These are phyloP conservation scores for Cydia splendana DNA, from an alignment of 1,140 invertebrate genomes.

Conservation along the genomic window DNA sequence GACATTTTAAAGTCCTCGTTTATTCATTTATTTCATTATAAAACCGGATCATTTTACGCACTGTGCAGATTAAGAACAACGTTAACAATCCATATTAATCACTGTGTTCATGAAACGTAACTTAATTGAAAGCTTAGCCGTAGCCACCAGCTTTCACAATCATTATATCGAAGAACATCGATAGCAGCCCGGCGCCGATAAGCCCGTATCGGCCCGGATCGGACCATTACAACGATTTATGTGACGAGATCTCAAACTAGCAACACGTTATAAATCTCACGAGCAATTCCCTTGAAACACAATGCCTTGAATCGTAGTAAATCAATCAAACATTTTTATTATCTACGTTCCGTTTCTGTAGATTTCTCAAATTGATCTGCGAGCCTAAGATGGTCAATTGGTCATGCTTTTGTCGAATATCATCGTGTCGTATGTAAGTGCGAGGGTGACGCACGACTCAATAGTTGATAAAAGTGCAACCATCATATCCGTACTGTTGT, in stretches of 20 bases:
- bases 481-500: neutral
- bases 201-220: slow-evolving; percentile 48
- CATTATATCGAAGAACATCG: slow-evolving; percentile 44
- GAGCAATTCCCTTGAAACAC: slow-evolving; percentile 43
- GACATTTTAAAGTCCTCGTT: too few species aligned
- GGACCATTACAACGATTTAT: slow-evolving; percentile 56
- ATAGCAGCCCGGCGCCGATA: slow-evolving; percentile 49
- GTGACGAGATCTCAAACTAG: slow-evolving; percentile 49
- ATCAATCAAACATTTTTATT: slow-evolving; percentile 40
- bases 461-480: too few species aligned
- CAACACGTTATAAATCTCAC: slow-evolving; percentile 54
- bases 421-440: neutral
- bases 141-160: slow-evolving; percentile 52
- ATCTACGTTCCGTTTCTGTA: slow-evolving; percentile 34
- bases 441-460: neutral
- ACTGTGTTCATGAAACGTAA: neutral
- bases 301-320: slow-evolving; percentile 22
- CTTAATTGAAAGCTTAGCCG: slow-evolving; percentile 33
- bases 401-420: neutral
- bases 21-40: too few species aligned
- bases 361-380: slow-evolving; percentile 36
- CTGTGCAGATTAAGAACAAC: neutral
- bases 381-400: too few species aligned
- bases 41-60: neutral
- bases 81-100: too few species aligned